Conservation (phyloP, 2,797 vertebrate species). For the Jordanella pulchra region DNA sequence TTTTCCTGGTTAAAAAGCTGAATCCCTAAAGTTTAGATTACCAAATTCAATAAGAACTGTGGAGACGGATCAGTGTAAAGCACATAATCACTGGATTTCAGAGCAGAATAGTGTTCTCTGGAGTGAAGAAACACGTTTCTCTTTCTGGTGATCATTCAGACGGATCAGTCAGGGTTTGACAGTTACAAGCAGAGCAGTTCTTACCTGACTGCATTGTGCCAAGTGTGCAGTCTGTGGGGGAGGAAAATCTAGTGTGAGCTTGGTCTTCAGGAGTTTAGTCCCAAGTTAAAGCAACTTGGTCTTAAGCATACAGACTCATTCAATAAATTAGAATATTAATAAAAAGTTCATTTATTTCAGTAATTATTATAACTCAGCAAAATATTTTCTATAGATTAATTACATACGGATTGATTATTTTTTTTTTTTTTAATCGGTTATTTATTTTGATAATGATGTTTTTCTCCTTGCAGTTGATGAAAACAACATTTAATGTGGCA, state of each 20-base stretch:
- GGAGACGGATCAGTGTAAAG: not conserved
- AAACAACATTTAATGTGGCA: too few relatives aligned
- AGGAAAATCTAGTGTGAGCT: not conserved
- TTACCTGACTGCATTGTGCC: not conserved
- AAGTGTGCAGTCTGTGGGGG: not conserved
- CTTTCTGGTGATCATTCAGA: not conserved
- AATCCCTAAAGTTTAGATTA: not conserved
- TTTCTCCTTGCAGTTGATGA: too few relatives aligned
- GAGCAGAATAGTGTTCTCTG: constrained; percentile 2
- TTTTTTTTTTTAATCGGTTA: not conserved
- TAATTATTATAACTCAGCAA: not conserved
- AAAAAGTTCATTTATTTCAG: not conserved
- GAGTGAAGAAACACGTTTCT: not conserved
- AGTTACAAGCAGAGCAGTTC: not conserved
- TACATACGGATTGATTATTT: too few relatives aligned
- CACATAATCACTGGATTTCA: not conserved
- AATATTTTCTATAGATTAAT: not conserved
- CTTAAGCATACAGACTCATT: too few relatives aligned
- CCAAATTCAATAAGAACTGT: not conserved
- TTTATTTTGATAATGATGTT: too few relatives aligned
- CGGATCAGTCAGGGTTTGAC: constrained; percentile 1
- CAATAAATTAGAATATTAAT: not conserved
- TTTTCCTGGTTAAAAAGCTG: not conserved
- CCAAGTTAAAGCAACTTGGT: not conserved
- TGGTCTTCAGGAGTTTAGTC: not conserved